Evolutionary conservation across 1,140 invertebrate species (phyloP).

Genomic region (Linepithema humile): DNA sequence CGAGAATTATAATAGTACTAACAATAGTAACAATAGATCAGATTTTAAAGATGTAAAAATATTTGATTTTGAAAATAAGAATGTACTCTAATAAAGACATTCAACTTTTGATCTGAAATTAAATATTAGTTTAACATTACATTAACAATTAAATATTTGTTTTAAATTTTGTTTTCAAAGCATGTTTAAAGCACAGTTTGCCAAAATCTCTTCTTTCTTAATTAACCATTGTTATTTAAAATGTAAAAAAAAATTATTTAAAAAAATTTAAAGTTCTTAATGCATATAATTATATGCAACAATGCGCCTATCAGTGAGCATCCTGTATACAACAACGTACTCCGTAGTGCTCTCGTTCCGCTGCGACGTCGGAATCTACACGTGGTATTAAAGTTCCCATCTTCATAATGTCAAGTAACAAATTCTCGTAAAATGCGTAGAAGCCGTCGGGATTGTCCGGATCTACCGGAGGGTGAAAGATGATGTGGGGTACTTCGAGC

Average conservation of each 20-base stretch:
- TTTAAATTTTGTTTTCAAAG: neutral
- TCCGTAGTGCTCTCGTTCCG: conserved; percentile 73
- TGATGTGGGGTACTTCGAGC: conserved; percentile 86
- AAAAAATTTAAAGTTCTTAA: too few species aligned
- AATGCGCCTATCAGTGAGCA: conserved; percentile 24
- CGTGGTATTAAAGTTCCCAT: conserved; percentile 90
- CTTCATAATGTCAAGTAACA: conserved; percentile 87
- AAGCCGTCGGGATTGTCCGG: conserved; percentile 86
- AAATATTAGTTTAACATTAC: too few species aligned
- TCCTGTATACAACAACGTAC: conserved; percentile 61
- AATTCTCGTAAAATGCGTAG: conserved; percentile 85
- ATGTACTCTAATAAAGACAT: neutral
- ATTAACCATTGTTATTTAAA: neutral
- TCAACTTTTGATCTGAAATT: too few species aligned
- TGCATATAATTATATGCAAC: too few species aligned
- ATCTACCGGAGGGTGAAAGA: conserved; percentile 87
- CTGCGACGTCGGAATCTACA: conserved; percentile 77
- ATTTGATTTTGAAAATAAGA: neutral
- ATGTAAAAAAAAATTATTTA: neutral
- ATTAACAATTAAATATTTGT: too few species aligned
- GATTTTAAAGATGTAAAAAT: too few species aligned
- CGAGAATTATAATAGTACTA: neutral
- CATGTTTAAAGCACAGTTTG: neutral
- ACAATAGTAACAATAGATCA: neutral
- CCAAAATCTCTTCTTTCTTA: neutral